Conservation (phyloP, 2,113 vertebrate species). For the Nothoprocta pentlandii region DNA sequence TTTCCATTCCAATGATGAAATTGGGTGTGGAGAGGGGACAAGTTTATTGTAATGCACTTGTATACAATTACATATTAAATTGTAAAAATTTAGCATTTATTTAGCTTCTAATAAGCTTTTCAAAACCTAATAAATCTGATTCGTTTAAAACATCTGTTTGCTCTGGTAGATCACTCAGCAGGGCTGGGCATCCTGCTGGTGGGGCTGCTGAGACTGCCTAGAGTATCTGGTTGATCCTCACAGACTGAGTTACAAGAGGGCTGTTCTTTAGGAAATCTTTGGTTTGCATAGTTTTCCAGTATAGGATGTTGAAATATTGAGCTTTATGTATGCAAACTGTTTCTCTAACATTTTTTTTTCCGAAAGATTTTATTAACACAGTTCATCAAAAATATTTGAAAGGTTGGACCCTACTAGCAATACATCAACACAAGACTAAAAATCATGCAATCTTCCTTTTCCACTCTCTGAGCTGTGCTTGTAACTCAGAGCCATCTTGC, state of each 20-base stretch:
- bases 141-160: slow-evolving; percentile 63
- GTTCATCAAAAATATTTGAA: background rate
- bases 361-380: background rate
- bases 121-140: slow-evolving; percentile 60
- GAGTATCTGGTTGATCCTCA: background rate
- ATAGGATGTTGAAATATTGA: background rate
- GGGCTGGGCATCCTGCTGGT: slow-evolving; percentile 1
- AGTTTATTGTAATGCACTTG: slow-evolving; percentile 72
- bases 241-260: background rate
- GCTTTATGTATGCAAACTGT: background rate
- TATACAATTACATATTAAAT: slow-evolving; percentile 60
- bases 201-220: slow-evolving; percentile 1
- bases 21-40: slow-evolving; percentile 28
- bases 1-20: slow-evolving; percentile 75
- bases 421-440: background rate
- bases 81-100: slow-evolving; percentile 69
- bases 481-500: background rate
- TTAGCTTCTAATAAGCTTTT: slow-evolving; percentile 69
- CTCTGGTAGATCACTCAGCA: background rate
- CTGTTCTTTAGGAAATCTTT: background rate
- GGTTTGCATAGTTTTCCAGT: background rate
- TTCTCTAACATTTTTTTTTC: background rate
- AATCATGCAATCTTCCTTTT: background rate
- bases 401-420: background rate
- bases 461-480: background rate